Percentiles rank a stretch among this genome's conserved stretches.
These are phyloP conservation scores for Drosophila falleni DNA, from an alignment of 2,888 invertebrate genomes.

Conservation along the genomic window DNA sequence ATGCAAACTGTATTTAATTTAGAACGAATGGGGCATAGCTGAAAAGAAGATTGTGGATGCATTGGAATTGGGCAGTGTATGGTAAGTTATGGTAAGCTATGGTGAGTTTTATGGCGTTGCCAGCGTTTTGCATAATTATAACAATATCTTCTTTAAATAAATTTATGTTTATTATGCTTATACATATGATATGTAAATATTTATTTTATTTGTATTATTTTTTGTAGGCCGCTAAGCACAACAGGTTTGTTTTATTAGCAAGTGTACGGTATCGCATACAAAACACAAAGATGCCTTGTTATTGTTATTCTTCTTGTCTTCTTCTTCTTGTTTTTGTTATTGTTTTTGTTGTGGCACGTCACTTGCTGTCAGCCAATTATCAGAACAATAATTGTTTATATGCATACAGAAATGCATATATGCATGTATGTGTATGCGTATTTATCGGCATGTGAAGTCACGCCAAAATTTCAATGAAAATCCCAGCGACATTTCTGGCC, in stretches of 20 bases:
- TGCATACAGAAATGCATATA: conserved; percentile 6
- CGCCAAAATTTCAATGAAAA: conserved; percentile 73
- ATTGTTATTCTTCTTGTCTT: conserved; percentile 40
- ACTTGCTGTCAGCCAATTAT: conserved; percentile 62
- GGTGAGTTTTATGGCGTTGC: background rate
- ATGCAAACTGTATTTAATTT: background rate
- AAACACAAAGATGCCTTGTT: conserved; percentile 52
- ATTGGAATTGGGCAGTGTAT: conserved; percentile 18
- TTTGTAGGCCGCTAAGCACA: conserved; percentile 29
- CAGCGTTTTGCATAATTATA: conserved; percentile 37
- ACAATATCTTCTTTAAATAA: conserved; percentile 2
- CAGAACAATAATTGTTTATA: conserved; percentile 74
- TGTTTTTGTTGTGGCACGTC: conserved; percentile 44
- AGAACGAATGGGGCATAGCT: conserved; percentile 15
- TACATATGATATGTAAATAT: background rate
- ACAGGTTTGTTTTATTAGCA: conserved; percentile 56
- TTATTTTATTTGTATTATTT: conserved; percentile 19
- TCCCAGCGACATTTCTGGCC: conserved; percentile 40
- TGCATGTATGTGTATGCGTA: conserved; percentile 1
- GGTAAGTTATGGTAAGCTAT: background rate
- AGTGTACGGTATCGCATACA: conserved; percentile 51
- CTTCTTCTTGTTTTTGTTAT: background rate
- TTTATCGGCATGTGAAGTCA: conserved; percentile 80
- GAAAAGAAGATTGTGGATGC: conserved; percentile 14
- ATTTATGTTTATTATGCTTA: background rate